A percentile compares a stretch with the other conserved stretches of the same genome.
Conservation (phyloP, 2,797 vertebrate genomes). For the Phaenicophaeus curvirostris region DNA sequence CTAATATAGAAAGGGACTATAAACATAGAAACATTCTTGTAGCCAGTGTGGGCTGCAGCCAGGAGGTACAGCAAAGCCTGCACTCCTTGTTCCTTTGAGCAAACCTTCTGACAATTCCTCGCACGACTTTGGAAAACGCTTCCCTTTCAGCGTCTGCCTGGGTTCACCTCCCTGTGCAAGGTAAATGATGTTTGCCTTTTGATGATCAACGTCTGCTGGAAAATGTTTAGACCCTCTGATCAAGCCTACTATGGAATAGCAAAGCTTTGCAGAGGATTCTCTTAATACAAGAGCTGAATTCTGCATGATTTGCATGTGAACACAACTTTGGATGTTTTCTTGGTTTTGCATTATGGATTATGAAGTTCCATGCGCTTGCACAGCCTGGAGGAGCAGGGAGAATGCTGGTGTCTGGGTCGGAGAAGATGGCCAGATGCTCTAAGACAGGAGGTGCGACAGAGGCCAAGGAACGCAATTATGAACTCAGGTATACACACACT, state of each 20-base stretch:
- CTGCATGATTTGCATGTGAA: neutral
- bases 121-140: neutral
- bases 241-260: neutral
- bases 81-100: neutral
- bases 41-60: neutral
- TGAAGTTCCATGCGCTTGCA: rapidly evolving
- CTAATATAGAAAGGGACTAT: neutral
- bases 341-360: neutral
- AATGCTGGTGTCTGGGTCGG: rapidly evolving
- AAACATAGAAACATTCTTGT: neutral
- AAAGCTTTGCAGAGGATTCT: neutral
- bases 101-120: neutral
- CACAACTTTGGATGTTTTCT: neutral
- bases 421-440: neutral
- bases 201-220: neutral
- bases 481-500: neutral
- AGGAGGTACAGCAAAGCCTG: neutral
- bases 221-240: neutral
- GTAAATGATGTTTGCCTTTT: neutral
- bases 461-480: neutral
- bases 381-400: neutral
- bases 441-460: neutral
- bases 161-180: neutral
- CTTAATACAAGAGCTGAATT: neutral
- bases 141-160: neutral